These are phyloP conservation scores for Pemphredon lugubris DNA, from an alignment of 2,888 invertebrate species.

Conservation along the genomic window DNA sequence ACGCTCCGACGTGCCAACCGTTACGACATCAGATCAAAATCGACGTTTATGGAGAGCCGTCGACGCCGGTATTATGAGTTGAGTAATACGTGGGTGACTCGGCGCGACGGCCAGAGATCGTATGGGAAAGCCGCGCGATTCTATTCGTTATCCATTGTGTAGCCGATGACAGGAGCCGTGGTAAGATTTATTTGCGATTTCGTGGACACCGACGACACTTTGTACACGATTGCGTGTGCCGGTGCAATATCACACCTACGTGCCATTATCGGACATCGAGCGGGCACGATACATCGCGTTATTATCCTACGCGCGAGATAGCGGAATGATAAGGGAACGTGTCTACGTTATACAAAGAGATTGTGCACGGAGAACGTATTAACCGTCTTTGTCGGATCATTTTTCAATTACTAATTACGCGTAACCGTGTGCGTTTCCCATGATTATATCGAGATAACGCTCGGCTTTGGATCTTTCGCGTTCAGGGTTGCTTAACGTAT, in stretches of 20 bases:
- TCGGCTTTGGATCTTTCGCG: slow-evolving; percentile 12
- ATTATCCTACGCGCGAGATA: slow-evolving; percentile 5
- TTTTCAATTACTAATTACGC: slow-evolving; percentile 34
- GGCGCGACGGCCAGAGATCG: slow-evolving; percentile 35
- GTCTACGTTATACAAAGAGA: neutral
- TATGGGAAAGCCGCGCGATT: slow-evolving; percentile 52
- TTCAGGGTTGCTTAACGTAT: slow-evolving; percentile 22
- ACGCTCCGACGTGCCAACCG: slow-evolving; percentile 10
- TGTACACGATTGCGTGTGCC: slow-evolving; percentile 34
- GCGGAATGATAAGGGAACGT: slow-evolving; percentile 2
- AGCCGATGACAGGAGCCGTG: slow-evolving; percentile 45
- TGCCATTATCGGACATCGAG: slow-evolving; percentile 30
- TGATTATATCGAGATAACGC: slow-evolving; percentile 29
- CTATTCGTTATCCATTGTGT: slow-evolving; percentile 47
- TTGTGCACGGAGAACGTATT: neutral
- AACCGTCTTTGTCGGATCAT: slow-evolving; percentile 12
- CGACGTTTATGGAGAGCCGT: slow-evolving; percentile 27
- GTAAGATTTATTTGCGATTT: slow-evolving; percentile 55
- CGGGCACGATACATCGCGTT: slow-evolving; percentile 7
- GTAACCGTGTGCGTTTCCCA: slow-evolving; percentile 13
- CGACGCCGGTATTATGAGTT: slow-evolving; percentile 29
- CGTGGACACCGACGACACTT: slow-evolving; percentile 42
- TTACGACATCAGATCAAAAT: slow-evolving; percentile 39
- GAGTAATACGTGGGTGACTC: slow-evolving; percentile 50
- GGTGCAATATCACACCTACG: slow-evolving; percentile 23